Percentiles rank a stretch among this genome's conserved stretches.
Evolutionary conservation across 1,140 invertebrate species (phyloP).

Genomic region (Conopomorpha cramerella): DNA sequence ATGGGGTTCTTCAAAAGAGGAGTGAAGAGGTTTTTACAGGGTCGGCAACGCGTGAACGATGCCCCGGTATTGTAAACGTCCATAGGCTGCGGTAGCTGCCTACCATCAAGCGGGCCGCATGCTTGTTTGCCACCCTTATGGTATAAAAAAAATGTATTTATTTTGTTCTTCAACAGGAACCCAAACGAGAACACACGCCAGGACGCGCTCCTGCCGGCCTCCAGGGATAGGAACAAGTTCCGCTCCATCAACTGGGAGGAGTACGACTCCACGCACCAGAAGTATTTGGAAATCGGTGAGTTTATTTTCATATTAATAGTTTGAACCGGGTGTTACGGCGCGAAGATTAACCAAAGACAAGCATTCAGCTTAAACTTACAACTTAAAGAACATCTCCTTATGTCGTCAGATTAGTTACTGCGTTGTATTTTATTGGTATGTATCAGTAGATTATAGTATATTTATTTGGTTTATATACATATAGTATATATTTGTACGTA

Average conservation of each 20-base stretch:
- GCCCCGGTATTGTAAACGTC: conserved; percentile 1
- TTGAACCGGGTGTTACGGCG: no score
- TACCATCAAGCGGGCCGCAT: no score
- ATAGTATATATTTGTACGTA: not conserved
- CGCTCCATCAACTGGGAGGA: conserved; percentile 84
- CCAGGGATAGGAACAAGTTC: conserved; percentile 82
- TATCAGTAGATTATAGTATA: not conserved
- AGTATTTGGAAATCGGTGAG: conserved; percentile 91
- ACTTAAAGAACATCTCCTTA: no score
- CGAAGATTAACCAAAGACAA: no score
- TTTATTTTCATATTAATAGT: conserved; percentile 10
- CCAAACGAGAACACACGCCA: conserved; percentile 83
- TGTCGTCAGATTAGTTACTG: not conserved
- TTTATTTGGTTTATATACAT: not conserved
- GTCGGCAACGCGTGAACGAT: no score
- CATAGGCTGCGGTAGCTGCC: no score
- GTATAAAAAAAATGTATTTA: no score
- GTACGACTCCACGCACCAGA: conserved; percentile 88
- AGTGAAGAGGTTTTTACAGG: no score
- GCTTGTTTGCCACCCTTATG: no score
- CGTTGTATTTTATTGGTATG: no score
- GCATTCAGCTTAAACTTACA: no score
- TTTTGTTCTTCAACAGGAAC: conserved; percentile 66
- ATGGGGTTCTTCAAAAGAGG: no score
- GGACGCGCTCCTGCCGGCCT: conserved; percentile 72